These are phyloP conservation scores for Drosophila greeni DNA, from an alignment of 2,888 invertebrate species.

Conservation along the genomic window DNA sequence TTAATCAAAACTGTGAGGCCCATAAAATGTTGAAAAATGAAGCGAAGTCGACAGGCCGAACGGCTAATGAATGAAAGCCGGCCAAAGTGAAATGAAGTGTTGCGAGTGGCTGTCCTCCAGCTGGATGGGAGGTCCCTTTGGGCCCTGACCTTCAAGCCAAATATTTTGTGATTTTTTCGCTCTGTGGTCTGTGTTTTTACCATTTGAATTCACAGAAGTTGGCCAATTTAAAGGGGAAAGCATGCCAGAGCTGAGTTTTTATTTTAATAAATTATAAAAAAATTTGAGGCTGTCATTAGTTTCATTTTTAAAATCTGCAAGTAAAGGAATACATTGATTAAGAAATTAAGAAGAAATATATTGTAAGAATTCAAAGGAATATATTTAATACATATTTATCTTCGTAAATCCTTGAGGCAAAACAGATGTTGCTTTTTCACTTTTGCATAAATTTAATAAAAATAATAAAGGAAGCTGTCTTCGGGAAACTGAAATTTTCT, in stretches of 20 bases:
- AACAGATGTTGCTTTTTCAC: no score
- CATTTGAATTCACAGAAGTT: not conserved
- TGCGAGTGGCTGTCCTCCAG: conserved; percentile 13
- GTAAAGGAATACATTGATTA: no score
- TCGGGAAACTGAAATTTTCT: not conserved
- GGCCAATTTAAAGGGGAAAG: not conserved
- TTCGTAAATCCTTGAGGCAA: no score
- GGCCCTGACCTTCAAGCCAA: conserved; percentile 1
- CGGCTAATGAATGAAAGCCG: conserved; percentile 50
- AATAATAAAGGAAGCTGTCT: no score
- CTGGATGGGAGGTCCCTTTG: conserved; percentile 5
- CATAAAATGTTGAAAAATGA: conserved; percentile 64
- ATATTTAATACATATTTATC: no score
- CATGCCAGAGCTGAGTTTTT: no score
- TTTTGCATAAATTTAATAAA: no score
- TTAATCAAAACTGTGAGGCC: conserved; percentile 60
- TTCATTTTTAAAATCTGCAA: no score
- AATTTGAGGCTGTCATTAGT: not conserved
- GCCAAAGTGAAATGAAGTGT: conserved; percentile 44
- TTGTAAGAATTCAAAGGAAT: no score
- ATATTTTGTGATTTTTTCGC: not conserved
- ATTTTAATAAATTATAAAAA: no score
- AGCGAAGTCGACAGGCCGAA: conserved; percentile 49
- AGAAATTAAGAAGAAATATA: no score
- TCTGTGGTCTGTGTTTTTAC: not conserved